These are phyloP conservation scores for Pelodiscus sinensis DNA, from an alignment of 2,113 vertebrate genomes.

Conservation along the genomic window DNA sequence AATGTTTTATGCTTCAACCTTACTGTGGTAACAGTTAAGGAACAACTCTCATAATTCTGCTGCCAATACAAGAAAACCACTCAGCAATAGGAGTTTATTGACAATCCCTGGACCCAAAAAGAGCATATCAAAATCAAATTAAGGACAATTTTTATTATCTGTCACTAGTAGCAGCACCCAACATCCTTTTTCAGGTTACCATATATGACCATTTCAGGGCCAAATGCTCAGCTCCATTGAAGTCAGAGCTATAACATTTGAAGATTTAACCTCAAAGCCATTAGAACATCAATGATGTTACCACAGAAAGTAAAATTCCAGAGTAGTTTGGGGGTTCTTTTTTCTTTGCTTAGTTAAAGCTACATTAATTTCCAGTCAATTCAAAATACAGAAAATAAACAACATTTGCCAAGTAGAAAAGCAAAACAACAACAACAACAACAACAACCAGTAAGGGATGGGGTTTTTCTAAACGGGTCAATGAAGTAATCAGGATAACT, in stretches of 20 bases:
- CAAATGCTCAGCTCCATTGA: neutral
- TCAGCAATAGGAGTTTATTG: neutral
- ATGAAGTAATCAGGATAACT: conserved; percentile 36
- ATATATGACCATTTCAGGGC: neutral
- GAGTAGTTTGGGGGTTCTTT: neutral
- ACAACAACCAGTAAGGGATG: neutral
- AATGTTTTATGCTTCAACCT: neutral
- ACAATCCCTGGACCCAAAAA: neutral
- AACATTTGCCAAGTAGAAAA: neutral
- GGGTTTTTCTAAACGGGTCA: neutral
- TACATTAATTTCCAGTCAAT: conserved; percentile 26
- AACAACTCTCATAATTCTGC: neutral
- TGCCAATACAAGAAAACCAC: neutral
- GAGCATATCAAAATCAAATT: neutral
- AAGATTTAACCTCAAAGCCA: neutral
- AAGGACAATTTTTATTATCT: neutral
- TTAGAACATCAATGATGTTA: neutral
- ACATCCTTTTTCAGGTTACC: neutral
- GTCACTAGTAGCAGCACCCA: neutral
- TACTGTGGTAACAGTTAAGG: neutral
- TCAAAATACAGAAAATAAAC: conserved; percentile 39
- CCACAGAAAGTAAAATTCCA: neutral
- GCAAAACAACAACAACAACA: no score
- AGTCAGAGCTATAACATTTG: neutral
- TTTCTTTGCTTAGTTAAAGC: neutral